Conservation (phyloP, 2,113 vertebrate species). For the Thomomys bottae region DNA sequence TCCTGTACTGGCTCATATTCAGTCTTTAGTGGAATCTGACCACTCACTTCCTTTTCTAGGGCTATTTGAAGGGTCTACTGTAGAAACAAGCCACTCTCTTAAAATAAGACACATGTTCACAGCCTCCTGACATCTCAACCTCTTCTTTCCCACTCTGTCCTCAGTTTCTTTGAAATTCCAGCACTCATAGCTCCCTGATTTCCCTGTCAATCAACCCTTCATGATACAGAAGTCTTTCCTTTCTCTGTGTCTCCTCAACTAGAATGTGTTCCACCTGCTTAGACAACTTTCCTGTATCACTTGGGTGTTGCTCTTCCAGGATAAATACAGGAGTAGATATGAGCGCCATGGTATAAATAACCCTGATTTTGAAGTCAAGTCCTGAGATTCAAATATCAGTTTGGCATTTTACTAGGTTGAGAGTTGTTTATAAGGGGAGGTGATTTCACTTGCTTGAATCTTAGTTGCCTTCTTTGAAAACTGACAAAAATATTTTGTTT, state of each 20-base stretch:
- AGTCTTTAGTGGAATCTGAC: neutral
- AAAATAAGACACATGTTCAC: neutral
- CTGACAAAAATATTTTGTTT: neutral
- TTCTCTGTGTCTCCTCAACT: neutral
- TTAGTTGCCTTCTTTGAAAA: neutral
- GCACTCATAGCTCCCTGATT: neutral
- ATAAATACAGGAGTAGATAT: neutral
- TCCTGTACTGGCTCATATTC: neutral
- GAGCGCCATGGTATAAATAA: neutral
- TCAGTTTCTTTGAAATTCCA: fast-evolving
- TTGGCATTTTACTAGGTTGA: neutral
- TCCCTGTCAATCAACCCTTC: neutral
- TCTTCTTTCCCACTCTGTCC: neutral
- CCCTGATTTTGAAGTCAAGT: neutral
- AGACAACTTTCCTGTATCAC: neutral
- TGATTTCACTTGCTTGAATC: neutral
- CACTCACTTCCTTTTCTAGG: neutral
- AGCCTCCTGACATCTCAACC: neutral
- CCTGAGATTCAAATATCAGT: neutral
- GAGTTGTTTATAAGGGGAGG: neutral
- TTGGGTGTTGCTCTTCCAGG: neutral
- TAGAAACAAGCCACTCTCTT: neutral
- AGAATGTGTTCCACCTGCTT: neutral
- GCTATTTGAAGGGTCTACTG: neutral
- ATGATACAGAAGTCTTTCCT: neutral